Conservation (phyloP, 2,888 invertebrate genomes). For the Nipponacmea schrenckii region DNA sequence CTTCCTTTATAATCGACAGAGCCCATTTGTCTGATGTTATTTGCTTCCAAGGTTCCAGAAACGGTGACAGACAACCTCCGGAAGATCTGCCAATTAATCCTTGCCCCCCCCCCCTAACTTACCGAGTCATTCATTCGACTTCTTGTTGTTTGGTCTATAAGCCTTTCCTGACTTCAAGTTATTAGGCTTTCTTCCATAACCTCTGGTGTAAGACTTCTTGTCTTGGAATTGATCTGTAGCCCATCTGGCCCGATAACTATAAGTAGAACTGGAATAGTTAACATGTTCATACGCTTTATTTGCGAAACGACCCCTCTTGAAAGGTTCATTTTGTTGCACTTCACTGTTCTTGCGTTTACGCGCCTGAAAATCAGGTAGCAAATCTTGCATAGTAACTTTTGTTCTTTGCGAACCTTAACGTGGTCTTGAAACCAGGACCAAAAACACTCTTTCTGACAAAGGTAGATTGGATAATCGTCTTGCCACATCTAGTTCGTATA, state of each 20-base stretch:
- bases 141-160: no score
- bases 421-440: conserved; percentile 23
- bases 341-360: not conserved
- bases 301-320: no score
- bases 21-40: conserved; percentile 32
- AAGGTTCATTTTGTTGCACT: no score
- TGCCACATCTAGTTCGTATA: not conserved
- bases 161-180: no score
- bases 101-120: no score
- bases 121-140: no score
- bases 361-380: conserved; percentile 19
- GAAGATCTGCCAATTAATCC: not conserved
- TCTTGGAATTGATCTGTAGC: no score
- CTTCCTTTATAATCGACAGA: conserved; percentile 20
- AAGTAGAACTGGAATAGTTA: no score
- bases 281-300: no score
- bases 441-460: conserved; percentile 22
- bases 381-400: conserved; percentile 24
- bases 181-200: no score
- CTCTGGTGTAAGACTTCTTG: no score
- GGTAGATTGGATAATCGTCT: not conserved
- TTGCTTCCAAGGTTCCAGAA: conserved; percentile 24
- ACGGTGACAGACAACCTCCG: conserved; percentile 26
- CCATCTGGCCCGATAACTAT: no score
- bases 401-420: conserved; percentile 32